Evolutionary conservation across 2,888 invertebrate genomes (phyloP), one percentile per base, ranked within the genome.

Genomic region (Thymelicus sylvestris): DNA sequence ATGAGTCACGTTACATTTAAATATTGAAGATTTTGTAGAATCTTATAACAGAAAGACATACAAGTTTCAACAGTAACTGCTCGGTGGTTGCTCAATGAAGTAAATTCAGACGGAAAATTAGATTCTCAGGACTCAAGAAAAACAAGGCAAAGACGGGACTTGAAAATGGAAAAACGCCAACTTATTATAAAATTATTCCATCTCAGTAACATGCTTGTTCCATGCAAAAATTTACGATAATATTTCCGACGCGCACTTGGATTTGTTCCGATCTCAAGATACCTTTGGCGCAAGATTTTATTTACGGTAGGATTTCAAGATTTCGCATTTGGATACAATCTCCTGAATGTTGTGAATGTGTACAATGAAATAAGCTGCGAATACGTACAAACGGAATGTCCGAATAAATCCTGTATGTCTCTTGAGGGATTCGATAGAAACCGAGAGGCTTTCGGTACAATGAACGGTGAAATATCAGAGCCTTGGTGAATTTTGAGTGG

Each of bases 351-450:
- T 15, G 44, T 44, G 19, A 63, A 67, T 67, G 62, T 60, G 63
- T 15, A 15, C 8, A 65, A 59, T 59, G 59, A 48, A 66, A 66
- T 59, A 66, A 70, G 70, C 50, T 60, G 44, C 64, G 39, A 59
- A 64, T 59, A 52, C 65, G 65, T 69, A 52, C 57, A 15, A 41
- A 65, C 65, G 65, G 70, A 60, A 65, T 65, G 70, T 70, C 50
- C 60, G 70, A 60, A 70, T 70, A 65, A 70, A 70, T 70, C 69
- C 65, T 12, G 64, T 64, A 19, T 19, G 50, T 70, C 59, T 62
- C 50, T 48, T 39, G 57, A 59, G 69, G 65, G 69, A 65, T 70
- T 44, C 41, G 38, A 6, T 24, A 7, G 59, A 64, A 57, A 69
- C 48, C 65, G 59, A 47, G 39, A 63, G 68, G 52, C 55, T 67